Base-by-base conservation (phyloP, 2,888 invertebrate genomes). In the Chalcis sispes region DNA sequence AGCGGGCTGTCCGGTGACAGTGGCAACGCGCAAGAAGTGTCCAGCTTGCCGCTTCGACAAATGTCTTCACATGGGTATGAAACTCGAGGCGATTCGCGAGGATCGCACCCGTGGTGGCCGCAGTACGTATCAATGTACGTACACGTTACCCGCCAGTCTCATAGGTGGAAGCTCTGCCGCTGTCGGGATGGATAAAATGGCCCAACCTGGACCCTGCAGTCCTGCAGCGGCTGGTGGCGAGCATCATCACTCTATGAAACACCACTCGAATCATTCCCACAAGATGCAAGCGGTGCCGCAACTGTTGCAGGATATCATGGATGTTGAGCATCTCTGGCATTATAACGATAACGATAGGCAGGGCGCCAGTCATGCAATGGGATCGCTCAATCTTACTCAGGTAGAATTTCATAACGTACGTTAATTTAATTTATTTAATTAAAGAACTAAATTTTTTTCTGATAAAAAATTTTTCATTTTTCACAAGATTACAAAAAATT, bases 21-120 rank as follows among this genome's bases (percentile, higher is more conserved):
- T 97, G 48, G 94, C 95, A 1, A 98, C 98, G 2, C 91, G 98
- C 77, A 98, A 98, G 88, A 98, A 98, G 89, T 98, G 98, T 85
- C 98, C 98, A 0, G 98, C 98, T 1, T 98, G 98, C 86, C 92
- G 98, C 46, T 98, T 98, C 87, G 96, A 97, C 83, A 98, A 98
- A 90, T 98, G 98, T 87, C 91, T 98, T 29, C 94, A 95, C 52
- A 96, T 96, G 89, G 98, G 98, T 76, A 98, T 98, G 98, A 98
- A 97, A 89, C 90, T 98, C 56, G 98, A 98, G 93, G 98, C 98
- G 8, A 98, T 98, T 75, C 91, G 98, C 77, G 97, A 97, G 86
- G 98, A 98, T 89, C 90, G 98, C 66, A 98, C 98, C 0, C 91
- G 98, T 64, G 98, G 98, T 72, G 98, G 98, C 0, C 92, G 98